Evolutionary conservation across 2,113 vertebrate genomes (phyloP).

Genomic region (Ptilonorhynchus violaceus): DNA sequence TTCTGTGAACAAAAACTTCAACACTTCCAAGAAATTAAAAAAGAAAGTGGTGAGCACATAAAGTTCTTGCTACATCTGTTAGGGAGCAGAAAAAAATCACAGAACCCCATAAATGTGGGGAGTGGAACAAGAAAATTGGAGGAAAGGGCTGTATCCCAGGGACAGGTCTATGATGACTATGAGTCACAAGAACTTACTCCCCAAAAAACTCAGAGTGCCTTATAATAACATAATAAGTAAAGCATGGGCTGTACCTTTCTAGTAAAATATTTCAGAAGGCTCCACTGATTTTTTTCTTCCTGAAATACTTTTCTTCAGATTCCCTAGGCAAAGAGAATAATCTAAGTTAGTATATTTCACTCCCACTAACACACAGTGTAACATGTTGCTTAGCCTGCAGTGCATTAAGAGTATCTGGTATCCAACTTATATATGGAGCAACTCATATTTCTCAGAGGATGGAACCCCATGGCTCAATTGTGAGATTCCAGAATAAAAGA

Average conservation of each 20-base stretch:
- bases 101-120: background rate
- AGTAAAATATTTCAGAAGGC: background rate
- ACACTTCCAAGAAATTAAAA: slow-evolving; percentile 10
- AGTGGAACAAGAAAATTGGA: background rate
- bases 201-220: background rate
- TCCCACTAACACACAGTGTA: background rate
- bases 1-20: slow-evolving; percentile 39
- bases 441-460: background rate
- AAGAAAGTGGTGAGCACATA: slow-evolving; percentile 10
- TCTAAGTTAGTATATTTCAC: background rate
- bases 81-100: background rate
- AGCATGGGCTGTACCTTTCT: background rate
- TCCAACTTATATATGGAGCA: background rate
- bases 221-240: background rate
- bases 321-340: background rate
- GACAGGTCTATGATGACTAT: background rate
- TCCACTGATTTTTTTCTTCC: background rate
- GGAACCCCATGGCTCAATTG: background rate
- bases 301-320: background rate
- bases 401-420: background rate
- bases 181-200: background rate
- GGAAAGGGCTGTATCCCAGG: background rate
- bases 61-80: slow-evolving; percentile 16
- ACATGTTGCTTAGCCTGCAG: background rate
- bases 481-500: slow-evolving; percentile 1